These are phyloP conservation scores for Nannoperca australis DNA, from an alignment of 2,797 vertebrate species.

Conservation along the genomic window DNA sequence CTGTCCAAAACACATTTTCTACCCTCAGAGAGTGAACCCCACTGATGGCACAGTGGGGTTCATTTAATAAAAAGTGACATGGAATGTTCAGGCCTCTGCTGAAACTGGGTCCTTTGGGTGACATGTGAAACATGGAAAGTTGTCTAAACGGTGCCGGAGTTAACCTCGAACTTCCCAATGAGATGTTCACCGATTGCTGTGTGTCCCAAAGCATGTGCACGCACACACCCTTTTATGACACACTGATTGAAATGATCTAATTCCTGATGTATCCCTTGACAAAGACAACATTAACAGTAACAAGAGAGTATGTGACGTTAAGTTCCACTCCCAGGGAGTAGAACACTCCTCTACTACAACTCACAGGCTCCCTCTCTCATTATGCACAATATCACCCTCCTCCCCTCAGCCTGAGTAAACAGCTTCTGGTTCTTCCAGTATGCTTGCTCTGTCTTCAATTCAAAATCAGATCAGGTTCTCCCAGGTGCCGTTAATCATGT, in stretches of 20 bases:
- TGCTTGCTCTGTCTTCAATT: background rate
- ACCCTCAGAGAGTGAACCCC: constrained; percentile 11
- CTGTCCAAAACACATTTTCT: background rate
- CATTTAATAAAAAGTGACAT: constrained; percentile 56
- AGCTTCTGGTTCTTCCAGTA: constrained; percentile 64
- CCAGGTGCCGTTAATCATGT: constrained; percentile 28
- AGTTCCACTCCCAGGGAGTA: background rate
- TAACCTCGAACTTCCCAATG: constrained; percentile 11
- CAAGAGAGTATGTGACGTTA: constrained; percentile 33
- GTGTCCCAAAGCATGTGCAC: background rate
- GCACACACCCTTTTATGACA: constrained; percentile 13
- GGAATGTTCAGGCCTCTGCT: constrained; percentile 54
- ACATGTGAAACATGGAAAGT: constrained; percentile 16
- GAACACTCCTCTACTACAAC: constrained; percentile 12
- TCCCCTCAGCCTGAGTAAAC: constrained; percentile 9
- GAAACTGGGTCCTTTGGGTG: constrained; percentile 38
- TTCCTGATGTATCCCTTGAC: background rate
- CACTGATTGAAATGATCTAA: constrained; percentile 12
- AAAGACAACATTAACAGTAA: constrained; percentile 11
- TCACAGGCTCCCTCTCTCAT: background rate
- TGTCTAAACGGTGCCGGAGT: constrained; percentile 19
- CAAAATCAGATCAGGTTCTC: constrained; percentile 61
- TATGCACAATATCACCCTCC: background rate
- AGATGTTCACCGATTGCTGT: background rate
- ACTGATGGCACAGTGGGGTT: constrained; percentile 5